A percentile compares a stretch with the other conserved stretches of the same genome.
Conservation (phyloP, 2,113 vertebrate species). For the Bucco capensis region DNA sequence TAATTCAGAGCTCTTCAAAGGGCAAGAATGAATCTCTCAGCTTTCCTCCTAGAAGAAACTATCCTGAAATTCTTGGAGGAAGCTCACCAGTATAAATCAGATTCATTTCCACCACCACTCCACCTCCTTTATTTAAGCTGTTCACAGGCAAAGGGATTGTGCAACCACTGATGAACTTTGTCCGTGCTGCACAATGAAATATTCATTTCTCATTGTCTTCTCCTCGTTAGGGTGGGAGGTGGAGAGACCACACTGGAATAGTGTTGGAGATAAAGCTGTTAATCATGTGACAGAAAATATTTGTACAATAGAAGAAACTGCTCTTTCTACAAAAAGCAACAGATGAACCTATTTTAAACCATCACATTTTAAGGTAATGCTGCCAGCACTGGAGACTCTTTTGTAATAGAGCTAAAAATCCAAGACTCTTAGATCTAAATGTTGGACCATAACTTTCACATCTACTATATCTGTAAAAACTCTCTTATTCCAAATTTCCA, state of each 20-base stretch:
- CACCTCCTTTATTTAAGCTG: not conserved
- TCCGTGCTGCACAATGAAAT: not conserved
- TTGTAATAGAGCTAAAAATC: not conserved
- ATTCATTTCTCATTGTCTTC: not conserved
- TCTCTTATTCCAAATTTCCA: not conserved
- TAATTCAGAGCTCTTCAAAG: constrained; percentile 38
- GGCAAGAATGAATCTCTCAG: not conserved
- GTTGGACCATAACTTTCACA: not conserved
- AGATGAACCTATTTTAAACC: not conserved
- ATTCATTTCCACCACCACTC: not conserved
- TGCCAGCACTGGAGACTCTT: not conserved
- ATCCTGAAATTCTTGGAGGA: not conserved
- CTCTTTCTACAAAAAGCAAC: not conserved
- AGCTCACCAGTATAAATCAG: not conserved
- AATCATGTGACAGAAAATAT: not conserved
- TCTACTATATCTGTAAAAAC: not conserved
- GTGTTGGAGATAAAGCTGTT: not conserved
- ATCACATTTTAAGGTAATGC: not conserved
- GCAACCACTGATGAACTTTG: constrained; percentile 4
- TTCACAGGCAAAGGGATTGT: not conserved
- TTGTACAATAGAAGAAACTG: constrained; percentile 1
- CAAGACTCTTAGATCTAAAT: not conserved
- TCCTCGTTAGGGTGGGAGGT: not conserved
- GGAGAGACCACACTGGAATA: not conserved
- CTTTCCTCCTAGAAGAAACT: not conserved